Percentiles rank a stretch among this genome's conserved stretches.
These are phyloP conservation scores for Piezodorus guildinii DNA, from an alignment of 1,140 invertebrate genomes.

Conservation along the genomic window DNA sequence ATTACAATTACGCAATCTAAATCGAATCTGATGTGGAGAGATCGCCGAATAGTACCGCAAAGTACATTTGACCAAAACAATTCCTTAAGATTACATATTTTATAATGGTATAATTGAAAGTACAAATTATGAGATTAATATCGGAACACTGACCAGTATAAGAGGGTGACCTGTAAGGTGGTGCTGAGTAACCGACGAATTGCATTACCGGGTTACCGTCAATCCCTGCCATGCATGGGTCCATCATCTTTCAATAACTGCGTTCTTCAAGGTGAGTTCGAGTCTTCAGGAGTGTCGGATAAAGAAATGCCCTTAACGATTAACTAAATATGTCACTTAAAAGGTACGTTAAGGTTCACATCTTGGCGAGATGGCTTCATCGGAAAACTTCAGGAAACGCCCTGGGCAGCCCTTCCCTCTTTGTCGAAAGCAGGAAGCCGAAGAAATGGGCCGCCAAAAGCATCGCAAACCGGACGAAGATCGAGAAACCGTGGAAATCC, in stretches of 20 bases:
- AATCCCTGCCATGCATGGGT: not conserved
- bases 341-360: too few relatives aligned
- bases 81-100: too few relatives aligned
- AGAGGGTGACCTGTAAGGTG: not conserved
- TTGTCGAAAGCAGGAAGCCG: not conserved
- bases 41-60: too few relatives aligned
- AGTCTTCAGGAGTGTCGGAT: not conserved
- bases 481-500: too few relatives aligned
- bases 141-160: too few relatives aligned
- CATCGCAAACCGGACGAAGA: too few relatives aligned
- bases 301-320: not conserved
- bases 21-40: not conserved
- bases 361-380: not conserved
- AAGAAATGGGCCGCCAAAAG: too few relatives aligned
- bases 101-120: too few relatives aligned
- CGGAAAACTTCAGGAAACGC: too few relatives aligned
- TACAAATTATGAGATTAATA: too few relatives aligned
- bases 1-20: not conserved
- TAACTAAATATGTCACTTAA: not conserved
- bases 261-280: not conserved
- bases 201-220: slow-evolving; percentile 27
- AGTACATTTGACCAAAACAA: too few relatives aligned
- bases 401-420: not conserved
- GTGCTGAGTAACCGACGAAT: slow-evolving; percentile 23
- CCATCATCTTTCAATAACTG: not conserved